Conservation (phyloP, 2,113 vertebrate species). For the Cololabis saira region DNA sequence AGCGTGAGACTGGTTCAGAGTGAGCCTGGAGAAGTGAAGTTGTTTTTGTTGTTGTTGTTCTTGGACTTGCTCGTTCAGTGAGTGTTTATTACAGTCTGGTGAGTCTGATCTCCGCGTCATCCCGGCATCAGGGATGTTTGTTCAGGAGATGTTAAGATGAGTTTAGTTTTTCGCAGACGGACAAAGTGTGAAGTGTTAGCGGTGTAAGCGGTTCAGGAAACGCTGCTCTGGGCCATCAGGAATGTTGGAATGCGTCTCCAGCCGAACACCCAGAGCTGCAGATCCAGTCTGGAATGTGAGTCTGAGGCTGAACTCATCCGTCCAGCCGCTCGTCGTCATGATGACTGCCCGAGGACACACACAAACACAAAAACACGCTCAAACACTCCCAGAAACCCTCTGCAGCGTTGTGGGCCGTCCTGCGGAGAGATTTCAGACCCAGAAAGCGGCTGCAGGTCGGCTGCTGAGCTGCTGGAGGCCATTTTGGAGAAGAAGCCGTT, state of each 20-base stretch:
- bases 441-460: conserved; percentile 52
- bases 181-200: conserved; percentile 35
- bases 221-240: conserved; percentile 58
- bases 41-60: too few species aligned
- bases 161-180: conserved; percentile 39
- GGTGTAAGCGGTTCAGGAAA: conserved; percentile 57
- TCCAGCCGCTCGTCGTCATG: conserved; percentile 48
- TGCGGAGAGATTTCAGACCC: conserved; percentile 34
- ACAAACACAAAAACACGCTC: conserved; percentile 21
- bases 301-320: conserved; percentile 28
- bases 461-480: conserved; percentile 60
- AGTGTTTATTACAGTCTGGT: too few species aligned
- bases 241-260: conserved; percentile 71
- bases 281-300: conserved; percentile 65
- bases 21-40: too few species aligned
- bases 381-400: conserved; percentile 27
- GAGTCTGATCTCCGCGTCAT: too few species aligned
- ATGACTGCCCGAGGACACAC: conserved; percentile 44
- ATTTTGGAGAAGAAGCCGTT: conserved; percentile 65
- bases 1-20: too few species aligned
- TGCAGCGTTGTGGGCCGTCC: conserved; percentile 25
- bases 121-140: too few species aligned
- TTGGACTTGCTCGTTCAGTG: too few species aligned
- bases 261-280: conserved; percentile 60
- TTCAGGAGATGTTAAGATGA: conserved; percentile 47